Percentiles rank a stretch among this genome's conserved stretches.
Evolutionary conservation across 2,797 vertebrate species (phyloP).

Genomic region (Acrocephalus scirpaceus): DNA sequence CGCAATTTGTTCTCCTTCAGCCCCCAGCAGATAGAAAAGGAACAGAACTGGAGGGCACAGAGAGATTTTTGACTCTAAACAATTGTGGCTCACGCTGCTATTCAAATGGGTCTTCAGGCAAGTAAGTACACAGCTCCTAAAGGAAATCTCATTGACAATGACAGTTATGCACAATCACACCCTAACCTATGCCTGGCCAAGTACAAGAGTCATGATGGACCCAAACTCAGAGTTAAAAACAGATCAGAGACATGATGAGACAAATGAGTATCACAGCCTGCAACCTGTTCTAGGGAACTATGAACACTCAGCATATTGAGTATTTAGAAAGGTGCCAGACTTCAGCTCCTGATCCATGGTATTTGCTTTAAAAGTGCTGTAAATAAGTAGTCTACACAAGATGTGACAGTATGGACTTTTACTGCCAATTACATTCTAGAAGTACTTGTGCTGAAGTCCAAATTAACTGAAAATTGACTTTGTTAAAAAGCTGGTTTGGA

Average conservation of each 20-base stretch:
- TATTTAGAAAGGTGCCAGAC: not conserved
- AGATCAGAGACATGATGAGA: not conserved
- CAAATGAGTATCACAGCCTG: not conserved
- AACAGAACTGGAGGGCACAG: not conserved
- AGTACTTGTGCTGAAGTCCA: not conserved
- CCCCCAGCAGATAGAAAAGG: not conserved
- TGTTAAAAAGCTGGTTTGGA: not conserved
- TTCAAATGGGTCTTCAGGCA: not conserved
- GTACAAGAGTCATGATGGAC: not conserved
- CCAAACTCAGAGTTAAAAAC: not conserved
- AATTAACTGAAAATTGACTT: conserved; percentile 14
- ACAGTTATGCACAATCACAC: not conserved
- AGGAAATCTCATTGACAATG: not conserved
- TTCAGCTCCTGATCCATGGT: conserved; percentile 38
- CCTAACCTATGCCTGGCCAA: not conserved
- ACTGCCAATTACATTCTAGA: not conserved
- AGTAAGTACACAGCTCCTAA: not conserved
- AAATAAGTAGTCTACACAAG: not conserved
- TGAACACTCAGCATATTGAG: not conserved
- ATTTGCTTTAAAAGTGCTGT: conserved; percentile 33
- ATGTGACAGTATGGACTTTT: not conserved
- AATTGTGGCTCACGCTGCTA: not conserved
- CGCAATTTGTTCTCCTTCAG: not conserved
- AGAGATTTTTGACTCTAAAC: not conserved
- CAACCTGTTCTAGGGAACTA: not conserved